phyloP scores from a whole-genome alignment of 2,888 invertebrate species.

The Cephus sareptanus region DNA sequence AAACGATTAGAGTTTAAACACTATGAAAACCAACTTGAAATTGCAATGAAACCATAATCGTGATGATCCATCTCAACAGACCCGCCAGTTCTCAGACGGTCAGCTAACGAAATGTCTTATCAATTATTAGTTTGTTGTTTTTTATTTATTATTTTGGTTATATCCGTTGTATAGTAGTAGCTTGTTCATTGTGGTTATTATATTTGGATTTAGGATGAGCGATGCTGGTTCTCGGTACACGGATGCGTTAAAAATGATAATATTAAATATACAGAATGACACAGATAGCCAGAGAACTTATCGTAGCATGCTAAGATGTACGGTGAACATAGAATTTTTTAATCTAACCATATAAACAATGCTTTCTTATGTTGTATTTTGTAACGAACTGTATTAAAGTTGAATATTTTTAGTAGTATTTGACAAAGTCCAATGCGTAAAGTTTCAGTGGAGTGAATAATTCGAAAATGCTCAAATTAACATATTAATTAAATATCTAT shows the following conservation, averaged over 20 bases:
- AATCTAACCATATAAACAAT: neutral
- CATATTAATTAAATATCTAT: neutral
- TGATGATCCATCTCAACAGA: constrained; percentile 1
- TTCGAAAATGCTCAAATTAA: neutral
- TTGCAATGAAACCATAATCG: neutral
- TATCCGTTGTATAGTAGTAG: neutral
- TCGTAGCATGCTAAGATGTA: neutral
- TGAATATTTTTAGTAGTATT: neutral
- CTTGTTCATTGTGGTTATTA: neutral
- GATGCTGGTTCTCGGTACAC: neutral
- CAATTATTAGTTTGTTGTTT: constrained; percentile 1
- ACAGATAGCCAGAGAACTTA: constrained; percentile 1
- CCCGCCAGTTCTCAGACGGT: neutral
- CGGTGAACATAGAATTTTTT: neutral
- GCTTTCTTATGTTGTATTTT: neutral
- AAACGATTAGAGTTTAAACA: neutral
- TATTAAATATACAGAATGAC: neutral
- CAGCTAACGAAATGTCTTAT: neutral
- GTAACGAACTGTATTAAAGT: neutral
- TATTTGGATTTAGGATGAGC: neutral
- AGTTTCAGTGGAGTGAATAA: neutral
- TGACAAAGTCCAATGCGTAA: neutral
- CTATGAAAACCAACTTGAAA: neutral
- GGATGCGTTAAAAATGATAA: neutral
- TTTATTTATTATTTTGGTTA: neutral